Base-by-base conservation (phyloP, 2,113 vertebrate genomes). In the Hyaena hyaena region DNA sequence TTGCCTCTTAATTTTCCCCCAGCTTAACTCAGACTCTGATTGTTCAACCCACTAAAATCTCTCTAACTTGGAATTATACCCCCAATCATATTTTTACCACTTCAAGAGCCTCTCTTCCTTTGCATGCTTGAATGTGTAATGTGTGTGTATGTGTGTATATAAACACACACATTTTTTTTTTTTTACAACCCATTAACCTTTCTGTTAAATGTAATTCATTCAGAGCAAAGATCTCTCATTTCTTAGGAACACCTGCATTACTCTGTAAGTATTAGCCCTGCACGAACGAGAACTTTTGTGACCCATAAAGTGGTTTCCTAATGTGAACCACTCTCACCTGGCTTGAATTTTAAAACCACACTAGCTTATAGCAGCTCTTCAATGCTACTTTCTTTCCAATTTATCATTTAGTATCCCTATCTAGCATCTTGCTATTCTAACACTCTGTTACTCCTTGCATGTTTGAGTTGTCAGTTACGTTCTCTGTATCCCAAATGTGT, bases 261-360 rank as follows among this genome's bases (percentile, higher is more conserved):
- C 74, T 95, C 68, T 65, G 63, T 76, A 63, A 48, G 43, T 68
- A 88, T 76, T 68, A 93, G 84, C 45, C 43, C 48, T 76, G 48
- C 16, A 61, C 7, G 7, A 43, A 39, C 50, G 24, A 93, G 79
- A 77, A 77, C 61, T 89, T 48, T 80, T 93, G 77, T 50, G 69
- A 89, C 68, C 69, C 21, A 7, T 82, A 66, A 87, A 95, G 87
- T 73, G 95, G 66, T 74, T 88, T 96, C 76, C 88, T 61, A 93
- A 93, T 76, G 58, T 93, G 82, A 89, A 76, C 24, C 26, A 73
- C 61, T 12, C 35, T 66, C 48, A 83, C 17, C 33, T 76, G 68
- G 68, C 71, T 69, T 83, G 77, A 77, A 69, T 39, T 77, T 58
- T 93, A 84, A 48, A 93, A 48, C 14, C 26, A 73, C 55, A 81